These are phyloP conservation scores for Mimachlamys varia DNA, from an alignment of 2,888 invertebrate species.

Conservation along the genomic window DNA sequence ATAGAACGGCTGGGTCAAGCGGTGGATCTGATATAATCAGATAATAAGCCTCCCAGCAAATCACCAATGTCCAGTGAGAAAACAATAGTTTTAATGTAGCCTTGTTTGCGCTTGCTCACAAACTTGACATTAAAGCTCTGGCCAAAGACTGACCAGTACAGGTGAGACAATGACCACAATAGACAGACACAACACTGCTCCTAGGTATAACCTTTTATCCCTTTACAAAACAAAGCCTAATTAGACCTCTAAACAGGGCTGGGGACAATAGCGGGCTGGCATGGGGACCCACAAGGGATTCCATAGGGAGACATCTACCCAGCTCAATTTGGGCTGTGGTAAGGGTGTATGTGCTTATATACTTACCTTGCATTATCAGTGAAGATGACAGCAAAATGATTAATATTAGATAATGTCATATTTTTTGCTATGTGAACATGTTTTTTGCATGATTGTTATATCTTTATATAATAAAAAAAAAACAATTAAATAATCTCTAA, in stretches of 20 bases:
- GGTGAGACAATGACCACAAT: constrained; percentile 18
- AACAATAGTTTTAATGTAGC: constrained; percentile 33
- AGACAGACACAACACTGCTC: constrained; percentile 4
- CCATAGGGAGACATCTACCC: background rate
- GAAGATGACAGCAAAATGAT: background rate
- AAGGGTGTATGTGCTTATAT: background rate
- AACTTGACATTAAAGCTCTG: constrained; percentile 24
- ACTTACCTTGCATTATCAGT: background rate
- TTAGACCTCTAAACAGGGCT: background rate
- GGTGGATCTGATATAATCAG: constrained; percentile 18
- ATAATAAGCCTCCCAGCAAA: constrained; percentile 4
- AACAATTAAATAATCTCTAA: background rate
- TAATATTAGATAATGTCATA: background rate
- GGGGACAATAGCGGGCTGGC: background rate
- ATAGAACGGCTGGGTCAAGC: background rate
- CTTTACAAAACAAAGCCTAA: constrained; percentile 29
- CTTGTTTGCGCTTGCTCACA: background rate
- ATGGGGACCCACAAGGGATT: background rate
- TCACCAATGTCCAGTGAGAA: constrained; percentile 3
- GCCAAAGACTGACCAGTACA: constrained; percentile 1
- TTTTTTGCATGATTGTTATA: background rate
- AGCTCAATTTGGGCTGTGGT: background rate
- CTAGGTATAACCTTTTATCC: constrained; percentile 31
- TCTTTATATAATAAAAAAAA: background rate
- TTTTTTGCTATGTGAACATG: background rate